phyloP scores from a whole-genome alignment of 2,113 vertebrate genomes.

The Tachycineta bicolor region DNA sequence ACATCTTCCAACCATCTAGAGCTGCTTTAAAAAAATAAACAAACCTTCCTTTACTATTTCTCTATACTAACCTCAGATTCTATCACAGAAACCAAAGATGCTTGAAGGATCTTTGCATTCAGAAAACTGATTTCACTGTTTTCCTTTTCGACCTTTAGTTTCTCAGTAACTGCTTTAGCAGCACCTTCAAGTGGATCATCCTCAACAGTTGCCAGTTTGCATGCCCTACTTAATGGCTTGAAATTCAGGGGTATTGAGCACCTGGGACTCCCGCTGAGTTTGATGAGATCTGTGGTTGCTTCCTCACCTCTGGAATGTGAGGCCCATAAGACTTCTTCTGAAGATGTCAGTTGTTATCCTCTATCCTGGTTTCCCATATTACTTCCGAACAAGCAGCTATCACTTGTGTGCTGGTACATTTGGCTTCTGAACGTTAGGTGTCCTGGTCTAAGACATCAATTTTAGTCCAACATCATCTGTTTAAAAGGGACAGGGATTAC shows the following conservation, averaged over 20 bases:
- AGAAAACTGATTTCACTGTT: background rate
- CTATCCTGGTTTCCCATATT: background rate
- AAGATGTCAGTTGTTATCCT: background rate
- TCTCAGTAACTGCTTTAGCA: background rate
- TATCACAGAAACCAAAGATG: background rate
- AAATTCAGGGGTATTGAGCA: slow-evolving; percentile 25
- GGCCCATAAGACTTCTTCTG: slow-evolving; percentile 16
- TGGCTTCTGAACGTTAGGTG: slow-evolving; percentile 12
- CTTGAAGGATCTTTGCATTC: background rate
- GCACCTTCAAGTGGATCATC: background rate
- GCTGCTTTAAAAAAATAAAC: background rate
- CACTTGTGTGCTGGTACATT: background rate
- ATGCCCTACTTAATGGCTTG: slow-evolving; percentile 20
- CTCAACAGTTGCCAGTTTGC: slow-evolving; percentile 2
- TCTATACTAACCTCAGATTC: background rate
- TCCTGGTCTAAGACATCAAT: background rate
- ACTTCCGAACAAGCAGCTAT: slow-evolving; percentile 8
- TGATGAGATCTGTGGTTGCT: background rate
- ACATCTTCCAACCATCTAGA: background rate
- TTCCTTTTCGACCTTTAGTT: background rate
- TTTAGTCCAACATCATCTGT: background rate
- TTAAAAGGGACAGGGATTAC: slow-evolving; percentile 10
- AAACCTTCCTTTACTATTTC: background rate
- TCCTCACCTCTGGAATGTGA: slow-evolving; percentile 15
- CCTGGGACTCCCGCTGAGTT: slow-evolving; percentile 4